A percentile compares a stretch with the other conserved stretches of the same genome.
Conservation (phyloP, 2,113 vertebrate genomes). For the Platichthys flesus region DNA sequence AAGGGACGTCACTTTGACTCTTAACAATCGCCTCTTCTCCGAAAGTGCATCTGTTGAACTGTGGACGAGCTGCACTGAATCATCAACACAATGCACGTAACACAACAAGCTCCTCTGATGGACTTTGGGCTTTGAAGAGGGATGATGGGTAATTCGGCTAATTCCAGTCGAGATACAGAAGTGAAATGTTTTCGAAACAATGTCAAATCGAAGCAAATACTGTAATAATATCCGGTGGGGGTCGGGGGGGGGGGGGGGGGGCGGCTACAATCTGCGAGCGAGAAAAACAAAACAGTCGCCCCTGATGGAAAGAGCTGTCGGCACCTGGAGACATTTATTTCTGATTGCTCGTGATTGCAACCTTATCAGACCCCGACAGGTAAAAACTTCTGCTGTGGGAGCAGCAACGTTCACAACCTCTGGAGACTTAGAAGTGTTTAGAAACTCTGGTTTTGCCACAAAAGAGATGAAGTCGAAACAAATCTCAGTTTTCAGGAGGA, state of each 20-base stretch:
- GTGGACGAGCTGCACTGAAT: too few species aligned
- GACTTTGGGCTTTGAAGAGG: background rate
- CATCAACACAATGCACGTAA: too few species aligned
- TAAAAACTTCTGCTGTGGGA: slow-evolving; percentile 4
- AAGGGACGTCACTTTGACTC: background rate
- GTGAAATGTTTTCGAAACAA: slow-evolving; percentile 14
- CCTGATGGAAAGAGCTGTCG: slow-evolving; percentile 47
- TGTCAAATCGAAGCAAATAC: slow-evolving; percentile 9
- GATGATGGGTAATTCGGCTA: background rate
- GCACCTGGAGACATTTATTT: slow-evolving; percentile 57
- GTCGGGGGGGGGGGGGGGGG: background rate
- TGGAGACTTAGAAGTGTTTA: too few species aligned
- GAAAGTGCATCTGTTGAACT: background rate
- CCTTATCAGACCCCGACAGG: slow-evolving; percentile 45
- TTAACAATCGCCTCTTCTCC: background rate
- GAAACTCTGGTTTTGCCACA: too few species aligned
- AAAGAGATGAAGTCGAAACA: too few species aligned
- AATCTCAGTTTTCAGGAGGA: background rate
- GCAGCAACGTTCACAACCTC: too few species aligned
- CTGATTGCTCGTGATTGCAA: slow-evolving; percentile 58
- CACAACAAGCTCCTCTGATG: too few species aligned
- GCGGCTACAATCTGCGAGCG: too few species aligned
- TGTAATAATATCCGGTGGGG: slow-evolving; percentile 6
- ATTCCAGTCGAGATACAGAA: slow-evolving; percentile 1
- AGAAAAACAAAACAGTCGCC: background rate